Evolutionary conservation across 1,140 invertebrate species (phyloP).

Genomic region (Luehdorfia chinensis): DNA sequence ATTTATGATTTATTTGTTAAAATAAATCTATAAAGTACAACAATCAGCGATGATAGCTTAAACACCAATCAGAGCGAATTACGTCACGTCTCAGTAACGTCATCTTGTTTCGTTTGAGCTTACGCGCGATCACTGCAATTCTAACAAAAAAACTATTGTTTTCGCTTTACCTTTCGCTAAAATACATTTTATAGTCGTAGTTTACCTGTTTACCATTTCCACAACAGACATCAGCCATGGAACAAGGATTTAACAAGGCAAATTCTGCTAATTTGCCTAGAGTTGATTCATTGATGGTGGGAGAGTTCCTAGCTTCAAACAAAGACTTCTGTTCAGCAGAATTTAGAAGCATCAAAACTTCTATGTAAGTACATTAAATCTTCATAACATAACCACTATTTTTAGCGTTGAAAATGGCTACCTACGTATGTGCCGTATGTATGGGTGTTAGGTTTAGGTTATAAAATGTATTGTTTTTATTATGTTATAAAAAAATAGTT

Average conservation of each 20-base stretch:
- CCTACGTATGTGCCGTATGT: no score
- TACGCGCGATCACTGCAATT: background rate
- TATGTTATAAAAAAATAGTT: no score
- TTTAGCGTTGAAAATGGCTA: no score
- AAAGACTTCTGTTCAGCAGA: conserved; percentile 5
- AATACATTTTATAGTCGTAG: no score
- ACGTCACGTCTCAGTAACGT: background rate
- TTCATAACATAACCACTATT: no score
- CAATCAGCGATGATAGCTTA: background rate
- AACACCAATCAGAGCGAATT: background rate
- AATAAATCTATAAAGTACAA: conserved; percentile 15
- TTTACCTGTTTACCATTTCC: background rate
- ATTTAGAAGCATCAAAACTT: no score
- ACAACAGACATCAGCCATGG: conserved; percentile 4
- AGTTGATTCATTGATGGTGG: conserved; percentile 8
- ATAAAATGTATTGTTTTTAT: no score
- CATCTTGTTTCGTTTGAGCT: background rate
- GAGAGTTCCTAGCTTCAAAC: conserved; percentile 6
- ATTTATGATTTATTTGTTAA: conserved; percentile 11
- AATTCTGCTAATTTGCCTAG: conserved; percentile 11
- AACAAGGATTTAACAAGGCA: conserved; percentile 17
- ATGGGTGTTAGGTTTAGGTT: no score
- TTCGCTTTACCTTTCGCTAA: background rate
- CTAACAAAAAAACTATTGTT: background rate
- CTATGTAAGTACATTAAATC: no score